Conservation (phyloP, 2,113 vertebrate genomes). For the Cnemophilus loriae region DNA sequence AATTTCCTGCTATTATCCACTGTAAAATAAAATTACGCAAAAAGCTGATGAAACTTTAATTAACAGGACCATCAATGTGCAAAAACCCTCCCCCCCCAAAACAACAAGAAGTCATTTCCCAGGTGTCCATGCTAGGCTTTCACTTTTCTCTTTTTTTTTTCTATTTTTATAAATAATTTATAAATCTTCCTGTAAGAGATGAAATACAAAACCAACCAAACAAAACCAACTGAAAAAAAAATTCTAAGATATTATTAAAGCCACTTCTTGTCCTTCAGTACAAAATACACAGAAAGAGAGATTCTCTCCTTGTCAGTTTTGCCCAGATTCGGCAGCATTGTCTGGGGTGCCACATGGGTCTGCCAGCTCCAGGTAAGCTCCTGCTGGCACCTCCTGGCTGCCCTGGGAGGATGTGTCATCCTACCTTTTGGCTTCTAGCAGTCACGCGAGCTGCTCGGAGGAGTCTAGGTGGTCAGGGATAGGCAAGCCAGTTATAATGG, state of each 20-base stretch:
- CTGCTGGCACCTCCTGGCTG: neutral
- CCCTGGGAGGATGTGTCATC: neutral
- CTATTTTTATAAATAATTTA: slow-evolving; percentile 80
- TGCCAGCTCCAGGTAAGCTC: neutral
- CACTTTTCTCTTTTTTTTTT: neutral
- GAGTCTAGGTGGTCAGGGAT: slow-evolving; percentile 95
- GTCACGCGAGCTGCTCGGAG: slow-evolving; percentile 82
- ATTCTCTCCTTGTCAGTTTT: slow-evolving; percentile 5
- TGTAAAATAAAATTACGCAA: slow-evolving; percentile 40
- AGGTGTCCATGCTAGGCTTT: slow-evolving; percentile 8
- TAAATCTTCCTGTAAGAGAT: slow-evolving; percentile 69
- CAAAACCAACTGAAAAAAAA: slow-evolving; percentile 30
- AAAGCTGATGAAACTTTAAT: slow-evolving; percentile 36
- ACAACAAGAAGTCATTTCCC: slow-evolving; percentile 19
- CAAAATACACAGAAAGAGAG: slow-evolving; percentile 37
- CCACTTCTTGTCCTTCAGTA: slow-evolving; percentile 55
- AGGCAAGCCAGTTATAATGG: slow-evolving; percentile 93
- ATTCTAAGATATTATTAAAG: slow-evolving; percentile 66
- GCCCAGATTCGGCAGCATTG: neutral
- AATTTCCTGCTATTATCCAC: neutral
- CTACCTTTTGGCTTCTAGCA: slow-evolving; percentile 17
- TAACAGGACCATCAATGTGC: slow-evolving; percentile 72
- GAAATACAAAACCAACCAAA: slow-evolving; percentile 61
- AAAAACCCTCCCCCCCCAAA: slow-evolving; percentile 65
- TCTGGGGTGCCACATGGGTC: neutral